phyloP scores from a whole-genome alignment of 2,888 invertebrate species.

The Rhingia rostrata region DNA sequence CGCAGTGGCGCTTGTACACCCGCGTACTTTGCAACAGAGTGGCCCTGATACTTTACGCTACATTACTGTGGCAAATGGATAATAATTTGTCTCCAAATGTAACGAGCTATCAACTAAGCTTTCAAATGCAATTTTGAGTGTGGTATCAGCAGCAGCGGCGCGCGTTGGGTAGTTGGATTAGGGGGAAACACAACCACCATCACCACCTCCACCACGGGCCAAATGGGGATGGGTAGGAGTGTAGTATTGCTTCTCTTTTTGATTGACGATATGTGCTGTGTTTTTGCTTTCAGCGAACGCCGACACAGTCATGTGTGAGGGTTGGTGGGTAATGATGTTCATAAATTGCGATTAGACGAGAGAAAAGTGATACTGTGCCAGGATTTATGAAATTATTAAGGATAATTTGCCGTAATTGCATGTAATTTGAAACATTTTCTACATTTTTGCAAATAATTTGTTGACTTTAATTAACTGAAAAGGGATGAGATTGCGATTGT shows the following conservation, averaged over 20 bases:
- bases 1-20: neutral
- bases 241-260: conserved; percentile 49
- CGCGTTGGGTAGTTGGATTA: conserved; percentile 18
- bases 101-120: conserved; percentile 56
- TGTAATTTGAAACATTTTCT: conserved; percentile 14
- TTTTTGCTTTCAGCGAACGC: conserved; percentile 23
- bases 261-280: conserved; percentile 57
- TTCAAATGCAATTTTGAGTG: conserved; percentile 41
- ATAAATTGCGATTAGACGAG: conserved; percentile 44
- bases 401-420: conserved; percentile 32
- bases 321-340: conserved; percentile 43
- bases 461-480: conserved; percentile 13
- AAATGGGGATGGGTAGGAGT: conserved; percentile 2
- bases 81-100: conserved; percentile 67
- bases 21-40: conserved; percentile 15
- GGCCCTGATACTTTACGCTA: neutral
- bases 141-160: neutral
- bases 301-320: conserved; percentile 10
- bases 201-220: neutral
- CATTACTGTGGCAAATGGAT: conserved; percentile 43
- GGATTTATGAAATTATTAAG: conserved; percentile 27
- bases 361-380: neutral
- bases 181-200: neutral
- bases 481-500: no score
- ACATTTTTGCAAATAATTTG: conserved; percentile 9